phyloP scores from a whole-genome alignment of 1,140 invertebrate species.

The Nylanderia fulva region DNA sequence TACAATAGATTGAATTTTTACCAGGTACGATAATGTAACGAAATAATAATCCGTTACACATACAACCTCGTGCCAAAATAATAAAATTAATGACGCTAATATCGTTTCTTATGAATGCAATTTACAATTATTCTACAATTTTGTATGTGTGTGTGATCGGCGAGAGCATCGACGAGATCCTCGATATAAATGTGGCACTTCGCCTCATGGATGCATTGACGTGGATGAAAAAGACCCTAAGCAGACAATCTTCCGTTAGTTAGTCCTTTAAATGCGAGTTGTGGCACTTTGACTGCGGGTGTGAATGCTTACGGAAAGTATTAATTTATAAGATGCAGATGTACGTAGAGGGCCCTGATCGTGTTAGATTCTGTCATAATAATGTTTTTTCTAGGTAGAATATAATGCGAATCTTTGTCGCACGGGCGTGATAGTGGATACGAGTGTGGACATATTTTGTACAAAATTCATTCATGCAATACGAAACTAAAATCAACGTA shows the following conservation, averaged over 20 bases:
- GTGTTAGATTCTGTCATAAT: conserved; percentile 6
- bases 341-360: conserved; percentile 35
- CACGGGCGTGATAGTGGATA: conserved; percentile 44
- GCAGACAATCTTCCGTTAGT: conserved; percentile 77
- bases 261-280: conserved; percentile 72
- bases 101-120: background rate
- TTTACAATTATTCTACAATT: conserved; percentile 13
- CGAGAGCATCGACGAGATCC: background rate
- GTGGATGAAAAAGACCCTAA: conserved; percentile 75
- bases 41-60: conserved; percentile 8
- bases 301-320: conserved; percentile 76
- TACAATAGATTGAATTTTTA: conserved; percentile 13
- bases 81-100: background rate
- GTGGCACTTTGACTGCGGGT: conserved; percentile 63
- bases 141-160: background rate
- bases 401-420: background rate
- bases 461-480: background rate
- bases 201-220: conserved; percentile 69
- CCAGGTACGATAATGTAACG: background rate
- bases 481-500: background rate
- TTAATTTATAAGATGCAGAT: conserved; percentile 74
- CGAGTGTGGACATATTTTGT: conserved; percentile 37
- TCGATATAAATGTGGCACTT: conserved; percentile 21
- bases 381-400: conserved; percentile 52
- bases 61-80: conserved; percentile 13